Evolutionary conservation across 1,140 invertebrate genomes (phyloP).

Genomic region (Ips nitidus): DNA sequence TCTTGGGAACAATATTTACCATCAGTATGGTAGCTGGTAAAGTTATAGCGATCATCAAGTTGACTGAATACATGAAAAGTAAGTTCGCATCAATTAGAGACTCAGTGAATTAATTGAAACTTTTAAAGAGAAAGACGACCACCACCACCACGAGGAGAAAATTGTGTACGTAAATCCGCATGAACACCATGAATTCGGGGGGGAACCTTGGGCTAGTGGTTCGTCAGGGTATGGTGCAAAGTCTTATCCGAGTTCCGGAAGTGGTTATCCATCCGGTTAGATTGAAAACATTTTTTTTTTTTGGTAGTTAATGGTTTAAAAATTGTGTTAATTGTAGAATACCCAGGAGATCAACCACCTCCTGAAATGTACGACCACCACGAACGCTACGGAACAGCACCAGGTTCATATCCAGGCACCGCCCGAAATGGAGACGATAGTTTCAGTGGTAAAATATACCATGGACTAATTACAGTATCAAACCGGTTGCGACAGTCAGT

Average conservation of each 20-base stretch:
- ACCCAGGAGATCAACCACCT: constrained; percentile 27
- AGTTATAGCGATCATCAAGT: constrained; percentile 45
- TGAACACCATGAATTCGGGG: constrained; percentile 18
- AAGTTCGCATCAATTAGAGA: constrained; percentile 28
- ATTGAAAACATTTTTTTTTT: constrained; percentile 1
- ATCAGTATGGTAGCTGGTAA: constrained; percentile 46
- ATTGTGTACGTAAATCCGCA: constrained; percentile 35
- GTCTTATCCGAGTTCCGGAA: not conserved
- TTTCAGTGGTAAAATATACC: not conserved
- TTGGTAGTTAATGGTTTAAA: not conserved
- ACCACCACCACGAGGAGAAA: constrained; percentile 36
- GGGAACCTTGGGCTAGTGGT: not conserved
- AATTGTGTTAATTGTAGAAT: constrained; percentile 6
- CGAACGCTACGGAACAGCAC: constrained; percentile 14
- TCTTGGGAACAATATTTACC: constrained; percentile 46
- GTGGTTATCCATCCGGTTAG: constrained; percentile 17
- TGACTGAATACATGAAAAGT: constrained; percentile 43
- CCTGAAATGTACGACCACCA: constrained; percentile 1
- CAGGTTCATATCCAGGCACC: not conserved
- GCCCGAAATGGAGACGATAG: constrained; percentile 4
- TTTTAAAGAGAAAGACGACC: constrained; percentile 15
- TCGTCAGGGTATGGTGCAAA: constrained; percentile 4
- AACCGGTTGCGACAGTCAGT: constrained; percentile 14
- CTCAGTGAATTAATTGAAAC: not conserved
- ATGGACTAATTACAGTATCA: not conserved